Base-by-base conservation (phyloP, 2,113 vertebrate species). In the Rhombomys opimus region DNA sequence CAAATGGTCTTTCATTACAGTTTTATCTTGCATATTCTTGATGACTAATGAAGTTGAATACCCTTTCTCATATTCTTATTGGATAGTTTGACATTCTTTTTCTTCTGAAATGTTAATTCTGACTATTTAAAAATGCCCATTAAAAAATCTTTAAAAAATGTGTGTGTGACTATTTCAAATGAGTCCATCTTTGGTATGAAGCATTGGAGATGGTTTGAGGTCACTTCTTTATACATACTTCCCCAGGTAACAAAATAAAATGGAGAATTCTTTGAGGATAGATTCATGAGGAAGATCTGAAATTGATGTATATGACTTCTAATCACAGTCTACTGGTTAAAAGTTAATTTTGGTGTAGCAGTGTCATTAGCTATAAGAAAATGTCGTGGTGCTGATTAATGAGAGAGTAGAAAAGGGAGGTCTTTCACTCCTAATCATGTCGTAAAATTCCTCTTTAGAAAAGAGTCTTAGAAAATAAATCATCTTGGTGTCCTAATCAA, bases 311-410 rank as follows among this genome's bases (percentile, higher is more conserved):
- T 2, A 22, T 63, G 5, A 91, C 22, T 80, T 80, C n/a, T 88
- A 23, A n/a, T 27, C 8, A 75, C 4, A 65, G 75, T 89, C 38
- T 80, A 6, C 46, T 89, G 46, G 25, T 76, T 54, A 95, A 91
- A 91, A 61, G 73, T 95, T 95, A 89, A 89, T 95, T 94, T 94
- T 63, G 14, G 23, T 94, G 35, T 7, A 90, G 41, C 32, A 76
- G 11, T 41, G 35, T 72, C 32, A 23, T 95, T 96, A 95, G 35
- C 30, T 87, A 46, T 22, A 54, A 18, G 5, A 95, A 93, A 88
- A 73, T n/a, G 2, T 57, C 81, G 81, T 54, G 1, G 50, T 90
- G 18, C 59, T 52, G 11, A 65, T 75, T 91, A 77, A 50, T 22
- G 27, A 85, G 35, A 1, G 84, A 76, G 7, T 70, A 35, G 54